These are phyloP conservation scores for Cotesia vestalis DNA, from an alignment of 1,140 invertebrate genomes.

Conservation along the genomic window DNA sequence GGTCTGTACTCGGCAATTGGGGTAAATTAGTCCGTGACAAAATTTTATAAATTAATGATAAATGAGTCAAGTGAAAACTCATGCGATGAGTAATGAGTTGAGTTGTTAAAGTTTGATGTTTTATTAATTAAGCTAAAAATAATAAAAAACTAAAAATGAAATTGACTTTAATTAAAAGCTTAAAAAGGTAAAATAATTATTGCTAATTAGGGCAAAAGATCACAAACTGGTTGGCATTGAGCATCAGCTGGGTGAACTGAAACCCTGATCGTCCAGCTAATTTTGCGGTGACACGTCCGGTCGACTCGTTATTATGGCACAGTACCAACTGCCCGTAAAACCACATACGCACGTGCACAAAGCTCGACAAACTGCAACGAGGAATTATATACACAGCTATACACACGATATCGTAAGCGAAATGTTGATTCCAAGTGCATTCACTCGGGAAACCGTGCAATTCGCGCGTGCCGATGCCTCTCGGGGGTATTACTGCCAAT, in stretches of 20 bases:
- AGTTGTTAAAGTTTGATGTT: no score
- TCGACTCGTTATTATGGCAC: slow-evolving; percentile 18
- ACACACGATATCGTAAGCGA: slow-evolving; percentile 6
- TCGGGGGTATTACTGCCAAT: no score
- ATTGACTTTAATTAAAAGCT: not conserved
- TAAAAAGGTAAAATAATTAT: slow-evolving; percentile 3
- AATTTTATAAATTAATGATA: no score
- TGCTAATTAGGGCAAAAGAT: not conserved
- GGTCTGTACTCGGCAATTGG: no score
- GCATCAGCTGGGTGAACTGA: not conserved
- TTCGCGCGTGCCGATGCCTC: no score
- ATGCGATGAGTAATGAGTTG: no score
- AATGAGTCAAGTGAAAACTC: no score
- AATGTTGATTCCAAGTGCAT: slow-evolving; percentile 2
- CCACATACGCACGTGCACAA: slow-evolving; percentile 5
- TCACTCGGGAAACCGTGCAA: no score
- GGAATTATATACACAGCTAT: not conserved
- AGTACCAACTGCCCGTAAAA: slow-evolving; percentile 18
- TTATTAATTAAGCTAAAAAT: no score
- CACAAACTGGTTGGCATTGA: not conserved
- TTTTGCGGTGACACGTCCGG: slow-evolving; percentile 25
- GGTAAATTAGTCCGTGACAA: no score
- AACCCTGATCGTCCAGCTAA: slow-evolving; percentile 18
- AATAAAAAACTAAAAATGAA: no score
- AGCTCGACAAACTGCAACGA: not conserved